Base-by-base conservation (phyloP, 2,797 vertebrate species). In the Pelochelys cantorii region DNA sequence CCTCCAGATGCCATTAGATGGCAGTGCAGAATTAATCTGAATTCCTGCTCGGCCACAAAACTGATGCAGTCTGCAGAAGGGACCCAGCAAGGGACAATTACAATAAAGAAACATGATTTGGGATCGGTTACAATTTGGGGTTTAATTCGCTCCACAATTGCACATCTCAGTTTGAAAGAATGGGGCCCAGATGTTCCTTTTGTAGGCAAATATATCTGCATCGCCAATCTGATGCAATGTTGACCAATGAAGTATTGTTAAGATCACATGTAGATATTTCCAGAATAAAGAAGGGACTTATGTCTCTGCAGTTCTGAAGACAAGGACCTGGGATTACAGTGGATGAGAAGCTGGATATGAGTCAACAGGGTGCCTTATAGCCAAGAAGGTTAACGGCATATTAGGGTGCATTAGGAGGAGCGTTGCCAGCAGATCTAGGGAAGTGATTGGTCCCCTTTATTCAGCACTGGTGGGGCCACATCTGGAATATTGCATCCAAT, bases 1-100 rank as follows among this genome's bases (percentile, higher is more conserved):
- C 75, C 42, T 65, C 77, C 68, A 5, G 68, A 27, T 57, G 83
- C 94, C 97, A 91, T 90, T 92, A 97, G 97, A 83, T 97, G 97
- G 96, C 57, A 83, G 93, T 94, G 86, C 78, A 90, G 85, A 97
- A 97, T 94, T 83, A 96, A 90, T 71, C 17, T 0, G 2, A 59
- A 57, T 86, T 94, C 57, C 77, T 82, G 85, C 81, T 90, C 59
- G 90, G 34, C 37, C 53, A 79, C 55, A 34, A 42, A 71, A 86
- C 29, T 23, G 78, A 65, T 31, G 56, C 80, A 71, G 55, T 48
- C 25, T 37, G 52, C 8, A 42, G 42, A 42, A 80, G 65, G 78
- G 80, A 87, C 62, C 56, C 79, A 85, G 13, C 14, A 48, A 75
- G 23, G 23, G 37, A 75, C 37, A 75, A 13, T 75, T 48, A 75